phyloP scores from a whole-genome alignment of 2,888 invertebrate genomes.

The Caenorhabditis parvicauda region DNA sequence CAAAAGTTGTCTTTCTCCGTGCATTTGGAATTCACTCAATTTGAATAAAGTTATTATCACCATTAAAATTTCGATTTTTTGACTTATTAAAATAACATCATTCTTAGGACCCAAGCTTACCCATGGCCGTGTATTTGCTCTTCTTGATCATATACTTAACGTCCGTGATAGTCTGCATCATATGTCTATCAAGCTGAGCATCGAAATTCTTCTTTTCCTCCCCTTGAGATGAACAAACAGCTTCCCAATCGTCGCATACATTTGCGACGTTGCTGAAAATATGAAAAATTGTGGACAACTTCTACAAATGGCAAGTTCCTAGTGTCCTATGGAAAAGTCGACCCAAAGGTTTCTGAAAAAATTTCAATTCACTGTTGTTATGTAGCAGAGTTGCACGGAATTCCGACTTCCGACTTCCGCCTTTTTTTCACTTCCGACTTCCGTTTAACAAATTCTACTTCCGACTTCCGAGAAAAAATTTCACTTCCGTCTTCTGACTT shows the following conservation, averaged over 20 bases:
- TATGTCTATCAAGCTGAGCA: constrained; percentile 54
- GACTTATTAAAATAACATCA: neutral
- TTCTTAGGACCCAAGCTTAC: constrained; percentile 32
- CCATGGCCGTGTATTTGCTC: constrained; percentile 59
- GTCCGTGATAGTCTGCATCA: constrained; percentile 62
- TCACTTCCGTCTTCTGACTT: no score
- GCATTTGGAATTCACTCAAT: no score
- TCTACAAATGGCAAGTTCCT: neutral
- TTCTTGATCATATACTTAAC: constrained; percentile 59
- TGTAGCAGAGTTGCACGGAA: no score
- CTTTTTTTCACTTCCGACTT: no score
- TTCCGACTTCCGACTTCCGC: no score
- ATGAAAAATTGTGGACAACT: neutral
- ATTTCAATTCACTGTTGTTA: neutral
- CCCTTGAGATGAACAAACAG: constrained; percentile 44
- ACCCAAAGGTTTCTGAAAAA: neutral
- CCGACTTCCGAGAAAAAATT: no score
- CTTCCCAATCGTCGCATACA: constrained; percentile 44
- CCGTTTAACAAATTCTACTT: no score
- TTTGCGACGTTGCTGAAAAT: constrained; percentile 38
- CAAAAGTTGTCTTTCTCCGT: no score
- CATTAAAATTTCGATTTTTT: no score
- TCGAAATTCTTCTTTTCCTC: constrained; percentile 50
- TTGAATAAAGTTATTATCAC: no score
- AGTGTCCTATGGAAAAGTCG: neutral